Evolutionary conservation across 2,113 vertebrate genomes (phyloP).

Genomic region (Odontophorus gujanensis): DNA sequence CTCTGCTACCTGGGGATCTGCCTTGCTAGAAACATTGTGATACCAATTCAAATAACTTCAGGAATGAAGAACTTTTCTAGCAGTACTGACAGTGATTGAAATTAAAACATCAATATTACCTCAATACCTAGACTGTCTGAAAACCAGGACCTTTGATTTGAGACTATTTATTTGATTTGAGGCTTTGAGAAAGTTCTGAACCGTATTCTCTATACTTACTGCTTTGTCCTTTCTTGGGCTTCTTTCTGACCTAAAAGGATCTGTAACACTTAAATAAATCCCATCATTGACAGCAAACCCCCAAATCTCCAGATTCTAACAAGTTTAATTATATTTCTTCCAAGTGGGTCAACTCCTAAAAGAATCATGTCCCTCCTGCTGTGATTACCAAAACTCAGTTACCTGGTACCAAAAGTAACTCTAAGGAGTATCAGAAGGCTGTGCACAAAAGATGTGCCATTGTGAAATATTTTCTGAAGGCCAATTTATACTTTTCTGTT

Average conservation of each 20-base stretch:
- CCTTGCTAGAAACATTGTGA: neutral
- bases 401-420: neutral
- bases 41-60: neutral
- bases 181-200: neutral
- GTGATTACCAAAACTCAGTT: neutral
- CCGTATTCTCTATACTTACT: neutral
- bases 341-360: neutral
- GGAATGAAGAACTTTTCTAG: neutral
- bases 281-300: neutral
- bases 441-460: neutral
- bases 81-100: neutral
- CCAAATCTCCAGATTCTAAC: neutral
- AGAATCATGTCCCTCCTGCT: neutral
- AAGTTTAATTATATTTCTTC: neutral
- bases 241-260: neutral
- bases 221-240: neutral
- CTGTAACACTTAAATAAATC: neutral
- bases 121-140: neutral
- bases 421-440: neutral
- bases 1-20: neutral
- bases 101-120: neutral
- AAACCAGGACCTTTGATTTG: neutral
- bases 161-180: neutral
- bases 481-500: neutral
- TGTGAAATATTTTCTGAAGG: neutral